Percentiles rank a stretch among this genome's conserved stretches.
These are phyloP conservation scores for Dasypolia templi DNA, from an alignment of 2,888 invertebrate species.

Conservation along the genomic window DNA sequence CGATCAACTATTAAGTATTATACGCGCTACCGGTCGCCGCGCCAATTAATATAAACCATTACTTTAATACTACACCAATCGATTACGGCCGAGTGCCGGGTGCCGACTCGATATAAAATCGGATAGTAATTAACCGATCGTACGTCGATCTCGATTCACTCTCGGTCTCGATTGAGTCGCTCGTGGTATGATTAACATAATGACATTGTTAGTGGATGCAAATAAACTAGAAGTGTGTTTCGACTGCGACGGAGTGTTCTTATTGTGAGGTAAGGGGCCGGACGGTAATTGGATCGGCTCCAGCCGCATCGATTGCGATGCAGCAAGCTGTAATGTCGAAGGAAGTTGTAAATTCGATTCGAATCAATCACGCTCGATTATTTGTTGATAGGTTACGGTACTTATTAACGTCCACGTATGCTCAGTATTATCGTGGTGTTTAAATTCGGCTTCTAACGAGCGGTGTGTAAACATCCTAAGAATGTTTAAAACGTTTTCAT, in stretches of 20 bases:
- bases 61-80: constrained; percentile 74
- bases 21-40: constrained; percentile 69
- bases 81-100: constrained; percentile 58
- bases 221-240: constrained; percentile 76
- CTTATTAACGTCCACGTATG: not conserved
- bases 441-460: not conserved
- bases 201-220: constrained; percentile 86
- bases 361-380: constrained; percentile 26
- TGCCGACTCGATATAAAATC: constrained; percentile 66
- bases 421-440: not conserved
- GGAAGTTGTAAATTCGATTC: constrained; percentile 52
- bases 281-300: constrained; percentile 50
- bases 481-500: constrained; percentile 12
- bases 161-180: constrained; percentile 79
- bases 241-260: constrained; percentile 38
- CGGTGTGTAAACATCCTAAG: not conserved
- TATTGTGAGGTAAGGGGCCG: constrained; percentile 40
- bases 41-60: constrained; percentile 73
- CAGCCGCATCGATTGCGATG: constrained; percentile 45
- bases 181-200: constrained; percentile 81
- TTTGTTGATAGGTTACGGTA: constrained; percentile 39
- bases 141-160: constrained; percentile 80
- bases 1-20: constrained; percentile 64
- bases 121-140: constrained; percentile 78
- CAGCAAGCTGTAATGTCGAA: constrained; percentile 41